These are phyloP conservation scores for Drosophila vallismaia DNA, from an alignment of 2,888 invertebrate genomes.

Conservation along the genomic window DNA sequence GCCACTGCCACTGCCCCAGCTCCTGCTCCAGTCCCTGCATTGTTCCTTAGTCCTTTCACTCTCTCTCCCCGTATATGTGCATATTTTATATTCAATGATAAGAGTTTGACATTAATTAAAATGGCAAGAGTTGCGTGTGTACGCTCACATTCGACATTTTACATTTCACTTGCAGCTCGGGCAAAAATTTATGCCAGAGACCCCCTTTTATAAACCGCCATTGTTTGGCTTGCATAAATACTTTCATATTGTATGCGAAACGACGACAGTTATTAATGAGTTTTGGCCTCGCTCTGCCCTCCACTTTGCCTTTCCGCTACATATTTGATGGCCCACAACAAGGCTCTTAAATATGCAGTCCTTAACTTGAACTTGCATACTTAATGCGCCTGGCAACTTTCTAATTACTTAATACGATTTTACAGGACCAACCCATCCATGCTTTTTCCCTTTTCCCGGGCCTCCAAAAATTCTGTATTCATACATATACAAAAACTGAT, in stretches of 20 bases:
- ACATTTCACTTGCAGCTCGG: conserved; percentile 47
- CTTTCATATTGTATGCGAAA: conserved; percentile 44
- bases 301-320: conserved; percentile 40
- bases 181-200: conserved; percentile 42
- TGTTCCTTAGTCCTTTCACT: neutral
- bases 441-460: neutral
- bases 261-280: conserved; percentile 68
- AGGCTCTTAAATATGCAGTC: conserved; percentile 62
- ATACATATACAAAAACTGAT: conserved; percentile 8
- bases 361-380: conserved; percentile 67
- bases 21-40: neutral
- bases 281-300: conserved; percentile 28
- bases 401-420: conserved; percentile 74
- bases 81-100: conserved; percentile 55
- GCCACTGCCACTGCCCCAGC: neutral
- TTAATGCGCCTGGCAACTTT: conserved; percentile 63
- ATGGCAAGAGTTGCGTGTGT: conserved; percentile 56
- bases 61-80: conserved; percentile 29
- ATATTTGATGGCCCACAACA: conserved; percentile 71
- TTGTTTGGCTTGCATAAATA: conserved; percentile 51
- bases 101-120: conserved; percentile 65
- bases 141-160: conserved; percentile 49
- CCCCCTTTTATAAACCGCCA: conserved; percentile 42
- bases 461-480: neutral
- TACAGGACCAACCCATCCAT: conserved; percentile 41